Evolutionary conservation across 1,140 invertebrate genomes (phyloP).

Genomic region (Liolophura sinensis): DNA sequence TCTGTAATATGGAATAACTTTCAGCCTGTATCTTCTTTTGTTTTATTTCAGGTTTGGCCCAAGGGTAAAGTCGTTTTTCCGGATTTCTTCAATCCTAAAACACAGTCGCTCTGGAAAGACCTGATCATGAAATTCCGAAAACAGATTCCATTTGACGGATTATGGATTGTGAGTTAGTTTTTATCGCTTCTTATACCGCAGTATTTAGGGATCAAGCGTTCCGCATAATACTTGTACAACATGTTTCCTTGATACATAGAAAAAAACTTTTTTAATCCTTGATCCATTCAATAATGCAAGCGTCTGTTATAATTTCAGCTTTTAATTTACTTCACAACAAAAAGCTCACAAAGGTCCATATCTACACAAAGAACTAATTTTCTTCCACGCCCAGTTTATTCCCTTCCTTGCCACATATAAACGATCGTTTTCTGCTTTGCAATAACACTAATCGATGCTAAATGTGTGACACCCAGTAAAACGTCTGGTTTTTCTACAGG

Average conservation of each 20-base stretch:
- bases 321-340: too few relatives aligned
- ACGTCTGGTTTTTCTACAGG: slow-evolving; percentile 11
- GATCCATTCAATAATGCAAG: too few relatives aligned
- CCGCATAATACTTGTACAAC: too few relatives aligned
- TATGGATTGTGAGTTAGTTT: slow-evolving; percentile 29
- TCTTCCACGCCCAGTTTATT: too few relatives aligned
- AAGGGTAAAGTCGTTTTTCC: slow-evolving; percentile 18
- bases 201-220: too few relatives aligned
- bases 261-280: too few relatives aligned
- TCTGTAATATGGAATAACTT: not conserved
- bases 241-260: too few relatives aligned
- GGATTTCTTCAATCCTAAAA: slow-evolving; percentile 26
- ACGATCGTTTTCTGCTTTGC: not conserved
- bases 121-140: slow-evolving; percentile 11
- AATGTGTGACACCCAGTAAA: too few relatives aligned
- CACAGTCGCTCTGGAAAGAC: slow-evolving; percentile 17
- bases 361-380: too few relatives aligned
- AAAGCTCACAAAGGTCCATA: too few relatives aligned
- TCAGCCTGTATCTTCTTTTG: not conserved
- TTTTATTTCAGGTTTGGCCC: slow-evolving; percentile 12
- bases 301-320: too few relatives aligned
- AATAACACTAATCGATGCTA: not conserved
- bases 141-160: slow-evolving; percentile 17
- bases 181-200: too few relatives aligned
- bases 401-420: not conserved